Base-by-base conservation (phyloP, 2,888 invertebrate genomes). In the Noctua pronuba region DNA sequence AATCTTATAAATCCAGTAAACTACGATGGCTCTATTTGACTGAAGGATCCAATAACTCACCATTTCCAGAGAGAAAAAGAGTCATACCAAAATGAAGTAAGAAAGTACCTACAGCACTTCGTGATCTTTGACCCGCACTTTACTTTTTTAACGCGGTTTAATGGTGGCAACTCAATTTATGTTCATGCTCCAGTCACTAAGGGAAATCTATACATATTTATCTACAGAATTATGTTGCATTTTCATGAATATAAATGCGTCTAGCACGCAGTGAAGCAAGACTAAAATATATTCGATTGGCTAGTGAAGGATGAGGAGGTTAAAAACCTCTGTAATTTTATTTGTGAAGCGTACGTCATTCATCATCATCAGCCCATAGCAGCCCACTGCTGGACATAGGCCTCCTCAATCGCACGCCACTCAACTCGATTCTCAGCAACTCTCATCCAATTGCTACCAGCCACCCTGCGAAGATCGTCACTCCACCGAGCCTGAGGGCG, bases 131-230 rank as follows among this genome's bases (percentile, higher is more conserved):
- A 52, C 49, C 44, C 1, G 10, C 35, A 44, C 52, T 74, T 74
- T 52, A 77, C n/a, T 62, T 66, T 66, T 62, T 68, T 62, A 71
- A 55, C 52, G 60, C 31, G 28, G 52, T 68, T 74, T 82, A n/a
- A 78, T n/a, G 44, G 18, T 58, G 80, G 58, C 65, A 80, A 44
- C 69, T 75, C 60, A 60, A 75, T 75, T 66, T 70, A 80, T 70
- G 60, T 67, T 60, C 55, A 52, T 65, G 16, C 21, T n/a, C 24
- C 5, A 18, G 2, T 49, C 16, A 58, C 67, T 58, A 24, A 7
- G 13, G n/a, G 38, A 52, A 70, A 58, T 73, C 58, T 69, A 38
- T 62, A 55, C 64, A 38, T 72, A 65, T 6, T 41, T 65, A 73
- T 64, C 5, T 49, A 31, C 4, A 49, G 18, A 68, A 21, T 65